Percentiles rank a stretch among this genome's conserved stretches.
These are phyloP conservation scores for Horisme vitalbata DNA, from an alignment of 2,888 invertebrate genomes.

Conservation along the genomic window DNA sequence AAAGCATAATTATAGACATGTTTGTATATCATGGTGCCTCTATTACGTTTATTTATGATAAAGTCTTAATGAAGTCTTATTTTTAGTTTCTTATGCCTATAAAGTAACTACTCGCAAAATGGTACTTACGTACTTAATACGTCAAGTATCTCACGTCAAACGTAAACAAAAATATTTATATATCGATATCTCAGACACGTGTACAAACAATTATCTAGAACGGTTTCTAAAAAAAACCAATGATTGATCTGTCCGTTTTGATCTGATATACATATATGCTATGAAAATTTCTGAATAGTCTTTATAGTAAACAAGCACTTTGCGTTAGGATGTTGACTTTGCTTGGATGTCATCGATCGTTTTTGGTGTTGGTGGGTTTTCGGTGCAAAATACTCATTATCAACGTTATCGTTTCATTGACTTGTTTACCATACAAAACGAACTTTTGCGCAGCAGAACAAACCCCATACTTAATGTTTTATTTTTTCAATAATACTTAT, in stretches of 20 bases:
- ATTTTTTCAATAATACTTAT: too few relatives aligned
- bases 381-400: constrained; percentile 1
- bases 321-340: not conserved
- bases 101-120: too few relatives aligned
- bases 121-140: too few relatives aligned
- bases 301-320: not conserved
- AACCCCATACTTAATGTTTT: not conserved
- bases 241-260: too few relatives aligned
- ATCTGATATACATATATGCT: too few relatives aligned
- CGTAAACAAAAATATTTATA: not conserved
- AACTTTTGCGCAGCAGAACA: not conserved
- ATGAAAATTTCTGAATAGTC: not conserved
- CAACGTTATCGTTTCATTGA: not conserved
- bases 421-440: constrained; percentile 1
- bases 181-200: too few relatives aligned
- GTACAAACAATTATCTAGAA: too few relatives aligned
- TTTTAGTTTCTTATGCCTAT: constrained; percentile 1
- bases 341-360: not conserved
- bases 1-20: constrained; percentile 21
- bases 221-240: too few relatives aligned
- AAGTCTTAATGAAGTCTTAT: constrained; percentile 8
- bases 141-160: too few relatives aligned
- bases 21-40: constrained; percentile 10
- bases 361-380: too few relatives aligned
- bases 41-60: constrained; percentile 9